A percentile compares a stretch with the other conserved stretches of the same genome.
Conservation (phyloP, 1,140 invertebrate genomes). For the Hesperophylax magnus region DNA sequence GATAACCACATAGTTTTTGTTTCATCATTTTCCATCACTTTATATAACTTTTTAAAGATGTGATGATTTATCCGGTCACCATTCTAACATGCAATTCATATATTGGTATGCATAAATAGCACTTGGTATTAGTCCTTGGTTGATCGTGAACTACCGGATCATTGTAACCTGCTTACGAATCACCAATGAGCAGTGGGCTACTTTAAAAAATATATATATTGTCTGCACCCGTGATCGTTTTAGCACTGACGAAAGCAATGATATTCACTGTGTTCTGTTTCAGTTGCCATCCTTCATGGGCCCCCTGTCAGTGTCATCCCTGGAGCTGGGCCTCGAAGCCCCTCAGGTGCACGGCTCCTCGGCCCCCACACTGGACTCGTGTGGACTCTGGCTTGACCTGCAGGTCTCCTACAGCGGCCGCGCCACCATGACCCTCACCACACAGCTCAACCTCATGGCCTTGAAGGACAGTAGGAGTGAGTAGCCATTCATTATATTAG, state of each 20-base stretch:
- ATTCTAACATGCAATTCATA: too few relatives aligned
- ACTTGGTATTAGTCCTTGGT: too few relatives aligned
- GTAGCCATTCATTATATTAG: not conserved
- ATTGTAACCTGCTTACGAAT: too few relatives aligned
- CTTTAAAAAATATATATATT: too few relatives aligned
- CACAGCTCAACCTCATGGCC: conserved; percentile 95
- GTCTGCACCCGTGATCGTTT: too few relatives aligned
- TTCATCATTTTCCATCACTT: too few relatives aligned
- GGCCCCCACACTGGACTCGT: conserved; percentile 84
- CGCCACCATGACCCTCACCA: conserved; percentile 92
- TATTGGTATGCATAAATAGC: too few relatives aligned
- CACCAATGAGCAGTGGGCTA: too few relatives aligned
- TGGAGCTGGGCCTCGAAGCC: conserved; percentile 64
- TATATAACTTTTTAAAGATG: too few relatives aligned
- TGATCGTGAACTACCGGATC: too few relatives aligned
- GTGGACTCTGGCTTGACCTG: conserved; percentile 94
- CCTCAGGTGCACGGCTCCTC: conserved; percentile 84
- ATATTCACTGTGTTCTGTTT: not conserved
- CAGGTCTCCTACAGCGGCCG: conserved; percentile 92
- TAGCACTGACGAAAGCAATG: not conserved
- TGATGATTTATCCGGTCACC: too few relatives aligned
- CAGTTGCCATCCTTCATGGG: conserved; percentile 69
- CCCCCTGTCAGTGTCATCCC: conserved; percentile 64
- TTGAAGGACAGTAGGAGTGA: conserved; percentile 69
- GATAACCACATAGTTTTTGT: too few relatives aligned